Evolutionary conservation across 2,888 invertebrate genomes (phyloP), one percentile per base, ranked within the genome.

Genomic region (Leucophenga montana): DNA sequence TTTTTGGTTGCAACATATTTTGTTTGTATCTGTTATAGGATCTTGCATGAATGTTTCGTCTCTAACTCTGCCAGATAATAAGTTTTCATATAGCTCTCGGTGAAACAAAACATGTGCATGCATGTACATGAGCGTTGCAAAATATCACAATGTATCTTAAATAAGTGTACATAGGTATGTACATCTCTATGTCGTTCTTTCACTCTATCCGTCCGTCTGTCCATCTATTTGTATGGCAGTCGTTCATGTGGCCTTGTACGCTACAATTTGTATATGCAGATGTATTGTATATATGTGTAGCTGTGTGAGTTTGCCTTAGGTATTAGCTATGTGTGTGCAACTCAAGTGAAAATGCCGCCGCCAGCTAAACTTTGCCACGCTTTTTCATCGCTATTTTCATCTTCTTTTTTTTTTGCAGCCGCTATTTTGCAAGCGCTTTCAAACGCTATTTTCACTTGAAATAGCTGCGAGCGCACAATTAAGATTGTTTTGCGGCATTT

Each of bases 301-400:
- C 9, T 61, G 4, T 68, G 33, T 53, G 54, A 13, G 54, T 57
- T 11, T 44, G 68, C 62, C 18, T 50, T 31, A 11, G 56, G 46
- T 16, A 16, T 13, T 67, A 39, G 56, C 13, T 20, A 67, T 68
- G 67, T 56, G 59, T 69, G 71, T 66, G 61, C 62, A 66, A 56
- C 56, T 56, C 22, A 56, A 27, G 59, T 59, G 59, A 31, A 46
- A 44, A 20, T 68, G n/a, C n/a, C n/a, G 65, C 72, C 64, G 70
- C 73, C 73, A 62, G 62, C 22, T 20, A 18, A 44, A 44, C 44
- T 62, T 62, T 62, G 46, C 62, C 8, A 46, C 18, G 22, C 62
- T 57, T 57, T 3, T 57, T 54, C 1, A 1, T 54, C 20, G 5
- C 8, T 20, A 2, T 54, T 20, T 1, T 54, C 4, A 3, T 54